phyloP scores from a whole-genome alignment of 2,888 invertebrate species.

The Drosophila buzzatii region DNA sequence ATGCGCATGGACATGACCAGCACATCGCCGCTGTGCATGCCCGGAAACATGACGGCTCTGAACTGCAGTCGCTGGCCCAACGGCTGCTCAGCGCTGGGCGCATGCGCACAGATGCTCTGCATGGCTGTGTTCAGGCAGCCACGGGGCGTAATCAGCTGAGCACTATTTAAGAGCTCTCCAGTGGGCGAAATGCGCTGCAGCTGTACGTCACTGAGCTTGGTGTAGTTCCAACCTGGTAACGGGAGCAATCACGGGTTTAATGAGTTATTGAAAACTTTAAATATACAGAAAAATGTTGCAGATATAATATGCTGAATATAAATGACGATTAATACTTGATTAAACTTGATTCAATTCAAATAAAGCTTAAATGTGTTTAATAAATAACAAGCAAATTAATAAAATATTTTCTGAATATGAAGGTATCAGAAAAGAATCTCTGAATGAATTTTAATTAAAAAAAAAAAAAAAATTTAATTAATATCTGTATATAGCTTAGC shows the following conservation, averaged over 20 bases:
- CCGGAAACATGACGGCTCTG: slow-evolving; percentile 87
- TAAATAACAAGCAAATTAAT: no score
- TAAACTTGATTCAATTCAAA: no score
- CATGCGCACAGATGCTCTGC: slow-evolving; percentile 85
- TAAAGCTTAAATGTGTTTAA: neutral
- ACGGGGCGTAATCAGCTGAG: slow-evolving; percentile 84
- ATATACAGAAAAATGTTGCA: neutral
- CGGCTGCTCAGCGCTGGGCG: slow-evolving; percentile 85
- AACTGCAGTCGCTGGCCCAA: slow-evolving; percentile 85
- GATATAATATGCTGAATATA: no score
- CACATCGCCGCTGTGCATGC: slow-evolving; percentile 87
- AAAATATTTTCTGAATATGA: no score
- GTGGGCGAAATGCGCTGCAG: slow-evolving; percentile 82
- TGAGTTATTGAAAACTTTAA: neutral
- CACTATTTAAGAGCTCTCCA: slow-evolving; percentile 83
- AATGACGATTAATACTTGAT: no score
- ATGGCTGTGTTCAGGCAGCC: slow-evolving; percentile 86
- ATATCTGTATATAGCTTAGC: no score
- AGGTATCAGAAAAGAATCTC: no score
- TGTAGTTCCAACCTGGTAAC: slow-evolving; percentile 85
- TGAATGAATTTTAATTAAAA: no score
- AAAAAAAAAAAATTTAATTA: no score
- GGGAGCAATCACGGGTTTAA: neutral
- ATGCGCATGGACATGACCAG: slow-evolving; percentile 87
- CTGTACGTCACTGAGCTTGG: slow-evolving; percentile 87